Evolutionary conservation across 2,888 invertebrate genomes (phyloP).

Genomic region (Lymantria monacha): DNA sequence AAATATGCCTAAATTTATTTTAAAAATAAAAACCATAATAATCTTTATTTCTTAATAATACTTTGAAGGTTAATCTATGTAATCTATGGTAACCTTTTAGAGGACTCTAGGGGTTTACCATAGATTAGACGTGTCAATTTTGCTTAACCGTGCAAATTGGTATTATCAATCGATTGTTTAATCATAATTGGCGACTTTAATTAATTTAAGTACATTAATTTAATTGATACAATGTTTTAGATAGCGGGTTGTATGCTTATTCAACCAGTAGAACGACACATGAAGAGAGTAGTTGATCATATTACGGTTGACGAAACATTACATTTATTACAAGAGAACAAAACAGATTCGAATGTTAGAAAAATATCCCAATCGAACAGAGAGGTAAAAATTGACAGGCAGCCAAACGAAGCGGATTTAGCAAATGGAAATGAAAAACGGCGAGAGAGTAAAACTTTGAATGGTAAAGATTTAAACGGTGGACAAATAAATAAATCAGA

Average conservation of each 20-base stretch:
- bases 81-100: too few relatives aligned
- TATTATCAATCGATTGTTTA: too few relatives aligned
- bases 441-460: conserved; percentile 38
- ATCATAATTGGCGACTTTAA: too few relatives aligned
- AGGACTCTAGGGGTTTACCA: too few relatives aligned
- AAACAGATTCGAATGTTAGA: conserved; percentile 49
- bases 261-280: conserved; percentile 83
- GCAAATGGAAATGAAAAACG: conserved; percentile 33
- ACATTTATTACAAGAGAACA: conserved; percentile 55
- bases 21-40: too few relatives aligned
- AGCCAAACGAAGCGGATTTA: conserved; percentile 33
- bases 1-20: too few relatives aligned
- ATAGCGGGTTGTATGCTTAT: conserved; percentile 81
- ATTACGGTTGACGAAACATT: conserved; percentile 62
- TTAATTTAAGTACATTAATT: too few relatives aligned
- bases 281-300: conserved; percentile 68
- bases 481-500: conserved; percentile 37
- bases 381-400: conserved; percentile 33
- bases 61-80: too few relatives aligned
- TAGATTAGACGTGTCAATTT: too few relatives aligned
- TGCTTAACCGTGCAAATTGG: too few relatives aligned
- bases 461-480: conserved; percentile 45
- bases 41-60: too few relatives aligned
- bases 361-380: conserved; percentile 49
- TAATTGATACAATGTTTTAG: conserved; percentile 44